phyloP scores from a whole-genome alignment of 2,113 vertebrate species.

The Cyanistes caeruleus region DNA sequence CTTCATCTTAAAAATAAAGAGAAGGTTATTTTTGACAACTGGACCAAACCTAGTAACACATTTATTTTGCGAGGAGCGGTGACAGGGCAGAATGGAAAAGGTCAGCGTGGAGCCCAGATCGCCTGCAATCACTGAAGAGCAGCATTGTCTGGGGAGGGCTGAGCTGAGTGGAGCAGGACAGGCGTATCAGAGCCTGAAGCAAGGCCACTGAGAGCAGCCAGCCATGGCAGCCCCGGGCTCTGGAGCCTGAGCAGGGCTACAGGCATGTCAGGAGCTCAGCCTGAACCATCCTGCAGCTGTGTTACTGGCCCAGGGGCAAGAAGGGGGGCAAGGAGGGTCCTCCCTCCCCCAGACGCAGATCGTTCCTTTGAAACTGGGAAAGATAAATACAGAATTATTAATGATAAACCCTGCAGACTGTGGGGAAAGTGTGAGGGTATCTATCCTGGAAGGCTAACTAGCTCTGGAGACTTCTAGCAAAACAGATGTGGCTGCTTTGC shows the following conservation, averaged over 20 bases:
- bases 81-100: not conserved
- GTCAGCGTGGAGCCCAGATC: not conserved
- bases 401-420: not conserved
- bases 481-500: not conserved
- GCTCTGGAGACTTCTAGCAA: not conserved
- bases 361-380: not conserved
- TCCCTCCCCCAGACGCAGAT: not conserved
- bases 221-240: not conserved
- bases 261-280: accelerated
- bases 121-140: not conserved
- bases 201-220: not conserved
- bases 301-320: not conserved
- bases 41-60: not conserved
- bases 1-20: not conserved
- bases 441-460: not conserved
- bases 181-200: not conserved
- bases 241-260: not conserved
- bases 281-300: not conserved
- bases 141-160: not conserved
- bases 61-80: not conserved
- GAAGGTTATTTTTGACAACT: not conserved
- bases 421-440: not conserved
- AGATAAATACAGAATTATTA: not conserved
- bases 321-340: not conserved
- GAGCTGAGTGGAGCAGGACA: not conserved